These are phyloP conservation scores for Neopipo cinnamomea DNA, from an alignment of 2,113 vertebrate species.

Conservation along the genomic window DNA sequence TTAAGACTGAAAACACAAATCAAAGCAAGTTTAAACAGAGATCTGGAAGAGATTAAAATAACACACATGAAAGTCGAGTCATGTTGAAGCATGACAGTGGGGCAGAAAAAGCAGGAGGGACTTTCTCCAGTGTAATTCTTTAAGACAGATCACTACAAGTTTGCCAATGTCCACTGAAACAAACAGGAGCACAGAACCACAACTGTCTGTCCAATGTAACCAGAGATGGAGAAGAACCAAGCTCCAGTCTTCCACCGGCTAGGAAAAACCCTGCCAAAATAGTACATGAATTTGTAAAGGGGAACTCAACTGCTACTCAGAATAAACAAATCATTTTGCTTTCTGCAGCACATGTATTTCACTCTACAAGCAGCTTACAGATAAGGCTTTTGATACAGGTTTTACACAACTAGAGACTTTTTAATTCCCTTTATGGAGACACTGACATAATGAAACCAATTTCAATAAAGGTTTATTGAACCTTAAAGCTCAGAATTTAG, in stretches of 20 bases:
- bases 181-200: neutral
- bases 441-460: neutral
- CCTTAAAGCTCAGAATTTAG: neutral
- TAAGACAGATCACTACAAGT: neutral
- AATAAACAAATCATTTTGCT: neutral
- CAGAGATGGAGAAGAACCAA: neutral
- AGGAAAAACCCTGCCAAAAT: neutral
- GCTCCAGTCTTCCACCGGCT: neutral
- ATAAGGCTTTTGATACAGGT: neutral
- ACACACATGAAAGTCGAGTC: neutral
- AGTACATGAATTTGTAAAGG: neutral
- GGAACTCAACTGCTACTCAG: neutral
- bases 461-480: neutral
- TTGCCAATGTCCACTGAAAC: neutral
- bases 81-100: neutral
- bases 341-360: neutral
- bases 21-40: constrained; percentile 43
- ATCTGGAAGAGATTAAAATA: constrained; percentile 32
- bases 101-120: neutral
- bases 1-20: constrained; percentile 12
- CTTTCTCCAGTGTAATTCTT: neutral
- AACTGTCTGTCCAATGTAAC: neutral
- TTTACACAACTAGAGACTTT: neutral
- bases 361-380: neutral
- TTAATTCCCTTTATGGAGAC: neutral